Conservation (phyloP, 2,797 vertebrate genomes). For the Sebastes melanostomus region DNA sequence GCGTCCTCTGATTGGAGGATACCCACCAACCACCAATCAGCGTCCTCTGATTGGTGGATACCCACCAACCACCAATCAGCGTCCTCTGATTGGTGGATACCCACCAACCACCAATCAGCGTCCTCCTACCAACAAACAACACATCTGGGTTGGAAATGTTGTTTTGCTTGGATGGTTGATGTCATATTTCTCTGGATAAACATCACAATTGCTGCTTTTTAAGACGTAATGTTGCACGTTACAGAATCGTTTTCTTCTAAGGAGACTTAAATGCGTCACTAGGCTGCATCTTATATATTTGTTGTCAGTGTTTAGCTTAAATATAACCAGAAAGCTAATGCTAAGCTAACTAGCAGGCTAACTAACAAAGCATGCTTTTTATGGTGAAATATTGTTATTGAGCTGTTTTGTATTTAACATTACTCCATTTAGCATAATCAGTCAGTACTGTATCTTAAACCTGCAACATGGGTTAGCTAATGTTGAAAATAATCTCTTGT, state of each 20-base stretch:
- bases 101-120: slow-evolving; percentile 56
- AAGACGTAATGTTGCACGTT: not conserved
- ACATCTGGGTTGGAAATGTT: slow-evolving; percentile 62
- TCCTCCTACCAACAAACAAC: not conserved
- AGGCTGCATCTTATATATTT: not conserved
- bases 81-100: not conserved
- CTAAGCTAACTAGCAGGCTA: slow-evolving; percentile 57
- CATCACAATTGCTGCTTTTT: not conserved
- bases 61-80: slow-evolving; percentile 54
- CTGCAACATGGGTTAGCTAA: slow-evolving; percentile 70
- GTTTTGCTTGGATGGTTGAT: slow-evolving; percentile 50
- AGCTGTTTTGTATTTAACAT: not conserved
- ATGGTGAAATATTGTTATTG: not conserved
- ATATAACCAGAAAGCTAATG: slow-evolving; percentile 31
- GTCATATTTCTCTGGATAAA: slow-evolving; percentile 7
- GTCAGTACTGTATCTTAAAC: not conserved
- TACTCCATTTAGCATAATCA: not conserved
- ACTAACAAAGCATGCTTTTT: slow-evolving; percentile 66
- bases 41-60: too few species aligned
- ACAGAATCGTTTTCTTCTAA: not conserved
- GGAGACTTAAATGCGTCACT: not conserved
- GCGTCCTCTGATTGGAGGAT: not conserved
- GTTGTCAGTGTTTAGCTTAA: not conserved
- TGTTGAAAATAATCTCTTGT: not conserved
- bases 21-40: too few species aligned